These are phyloP conservation scores for Microctonus brassicae DNA, from an alignment of 2,888 invertebrate species.

Conservation along the genomic window DNA sequence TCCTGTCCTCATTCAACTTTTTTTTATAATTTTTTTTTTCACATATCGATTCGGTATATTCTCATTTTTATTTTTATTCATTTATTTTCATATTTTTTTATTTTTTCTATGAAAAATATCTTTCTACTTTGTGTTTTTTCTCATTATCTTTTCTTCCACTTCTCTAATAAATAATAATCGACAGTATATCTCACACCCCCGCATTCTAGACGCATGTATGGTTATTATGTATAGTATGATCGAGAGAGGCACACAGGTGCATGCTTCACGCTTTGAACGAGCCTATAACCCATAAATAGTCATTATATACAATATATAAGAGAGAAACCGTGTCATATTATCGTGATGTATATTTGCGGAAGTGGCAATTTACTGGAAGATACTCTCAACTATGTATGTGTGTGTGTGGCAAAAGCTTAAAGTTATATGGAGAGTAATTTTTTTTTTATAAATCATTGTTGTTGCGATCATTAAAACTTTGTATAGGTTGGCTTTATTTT, in stretches of 20 bases:
- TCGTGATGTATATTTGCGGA: conserved; percentile 23
- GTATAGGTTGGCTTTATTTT: neutral
- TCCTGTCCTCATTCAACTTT: neutral
- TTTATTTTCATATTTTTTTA: neutral
- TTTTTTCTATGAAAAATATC: neutral
- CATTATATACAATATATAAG: conserved; percentile 19
- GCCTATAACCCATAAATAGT: conserved; percentile 32
- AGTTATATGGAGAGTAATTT: neutral
- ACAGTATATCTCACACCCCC: neutral
- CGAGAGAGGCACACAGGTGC: conserved; percentile 23
- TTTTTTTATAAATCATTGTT: neutral
- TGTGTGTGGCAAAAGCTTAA: neutral
- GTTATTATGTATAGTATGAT: neutral
- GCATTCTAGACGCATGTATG: neutral
- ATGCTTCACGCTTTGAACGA: conserved; percentile 23
- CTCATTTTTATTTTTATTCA: neutral
- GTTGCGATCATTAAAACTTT: neutral
- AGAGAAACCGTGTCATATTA: conserved; percentile 24
- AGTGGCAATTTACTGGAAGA: neutral
- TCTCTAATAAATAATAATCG: conserved; percentile 29
- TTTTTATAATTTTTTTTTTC: no score
- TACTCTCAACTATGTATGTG: neutral
- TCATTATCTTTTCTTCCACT: conserved; percentile 20
- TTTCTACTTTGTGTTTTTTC: neutral
- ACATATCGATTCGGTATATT: neutral